A percentile compares a stretch with the other conserved stretches of the same genome.
Evolutionary conservation across 2,797 vertebrate genomes (phyloP).

Genomic region (Schizopygopsis pylzovi): DNA sequence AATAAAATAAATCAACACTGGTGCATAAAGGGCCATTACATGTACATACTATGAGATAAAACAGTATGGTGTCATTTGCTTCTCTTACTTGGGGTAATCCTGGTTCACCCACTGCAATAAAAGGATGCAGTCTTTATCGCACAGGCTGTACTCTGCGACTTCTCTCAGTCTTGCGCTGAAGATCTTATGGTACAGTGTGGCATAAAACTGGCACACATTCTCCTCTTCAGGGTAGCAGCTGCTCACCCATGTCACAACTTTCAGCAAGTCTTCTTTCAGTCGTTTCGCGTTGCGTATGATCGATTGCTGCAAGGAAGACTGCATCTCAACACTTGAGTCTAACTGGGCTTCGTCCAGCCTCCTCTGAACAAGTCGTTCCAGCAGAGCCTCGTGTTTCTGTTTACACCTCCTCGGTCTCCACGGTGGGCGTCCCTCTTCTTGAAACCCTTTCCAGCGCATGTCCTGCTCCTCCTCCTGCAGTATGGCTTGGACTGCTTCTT

Average conservation of each 20-base stretch:
- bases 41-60: neutral
- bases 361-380: conserved; percentile 71
- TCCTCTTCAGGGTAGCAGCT: conserved; percentile 82
- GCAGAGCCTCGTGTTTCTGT: conserved; percentile 71
- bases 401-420: conserved; percentile 80
- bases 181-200: conserved; percentile 78
- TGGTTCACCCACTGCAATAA: conserved; percentile 86
- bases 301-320: conserved; percentile 72
- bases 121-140: conserved; percentile 74
- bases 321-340: neutral
- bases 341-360: conserved; percentile 71
- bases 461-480: conserved; percentile 84
- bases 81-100: conserved; percentile 86
- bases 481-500: conserved; percentile 80
- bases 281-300: conserved; percentile 79
- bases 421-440: neutral
- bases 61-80: neutral
- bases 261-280: conserved; percentile 83
- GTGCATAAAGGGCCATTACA: neutral
- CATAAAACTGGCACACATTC: conserved; percentile 83
- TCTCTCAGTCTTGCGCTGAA: conserved; percentile 74
- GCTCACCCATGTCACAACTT: conserved; percentile 77
- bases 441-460: conserved; percentile 57
- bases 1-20: neutral
- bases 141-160: conserved; percentile 78